These are phyloP conservation scores for Morelia viridis DNA, from an alignment of 2,797 vertebrate species.

Conservation along the genomic window DNA sequence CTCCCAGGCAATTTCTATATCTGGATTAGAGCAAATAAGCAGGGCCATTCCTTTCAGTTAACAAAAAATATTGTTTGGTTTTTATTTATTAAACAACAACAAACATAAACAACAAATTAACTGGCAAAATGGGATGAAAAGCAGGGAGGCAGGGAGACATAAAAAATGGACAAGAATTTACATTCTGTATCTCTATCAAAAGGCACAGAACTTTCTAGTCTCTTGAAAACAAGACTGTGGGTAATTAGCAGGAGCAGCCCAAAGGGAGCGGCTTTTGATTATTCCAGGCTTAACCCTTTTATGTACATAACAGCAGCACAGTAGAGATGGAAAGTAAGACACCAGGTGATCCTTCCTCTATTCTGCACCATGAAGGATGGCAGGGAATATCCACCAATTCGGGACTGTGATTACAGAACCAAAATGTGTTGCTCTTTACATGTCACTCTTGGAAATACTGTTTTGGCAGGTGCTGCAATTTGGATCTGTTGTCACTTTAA, in stretches of 20 bases:
- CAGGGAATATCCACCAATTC: background rate
- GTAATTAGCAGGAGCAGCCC: background rate
- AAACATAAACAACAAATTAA: background rate
- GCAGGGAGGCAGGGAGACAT: background rate
- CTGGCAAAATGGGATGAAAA: background rate
- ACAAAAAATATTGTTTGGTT: background rate
- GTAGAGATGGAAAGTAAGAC: background rate
- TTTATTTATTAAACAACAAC: background rate
- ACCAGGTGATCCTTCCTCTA: background rate
- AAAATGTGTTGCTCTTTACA: background rate
- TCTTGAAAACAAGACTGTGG: background rate
- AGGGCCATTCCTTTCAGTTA: background rate
- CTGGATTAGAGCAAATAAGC: background rate
- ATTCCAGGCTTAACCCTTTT: background rate
- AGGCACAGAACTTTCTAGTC: background rate
- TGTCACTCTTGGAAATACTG: background rate
- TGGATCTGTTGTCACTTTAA: background rate
- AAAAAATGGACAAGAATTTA: background rate
- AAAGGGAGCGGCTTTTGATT: background rate
- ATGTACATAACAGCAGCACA: background rate
- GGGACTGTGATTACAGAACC: slow-evolving; percentile 4
- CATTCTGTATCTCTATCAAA: background rate
- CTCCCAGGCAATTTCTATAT: background rate
- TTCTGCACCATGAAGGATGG: background rate
- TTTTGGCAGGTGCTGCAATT: background rate